phyloP scores from a whole-genome alignment of 2,113 vertebrate species.

The Sula dactylatra region DNA sequence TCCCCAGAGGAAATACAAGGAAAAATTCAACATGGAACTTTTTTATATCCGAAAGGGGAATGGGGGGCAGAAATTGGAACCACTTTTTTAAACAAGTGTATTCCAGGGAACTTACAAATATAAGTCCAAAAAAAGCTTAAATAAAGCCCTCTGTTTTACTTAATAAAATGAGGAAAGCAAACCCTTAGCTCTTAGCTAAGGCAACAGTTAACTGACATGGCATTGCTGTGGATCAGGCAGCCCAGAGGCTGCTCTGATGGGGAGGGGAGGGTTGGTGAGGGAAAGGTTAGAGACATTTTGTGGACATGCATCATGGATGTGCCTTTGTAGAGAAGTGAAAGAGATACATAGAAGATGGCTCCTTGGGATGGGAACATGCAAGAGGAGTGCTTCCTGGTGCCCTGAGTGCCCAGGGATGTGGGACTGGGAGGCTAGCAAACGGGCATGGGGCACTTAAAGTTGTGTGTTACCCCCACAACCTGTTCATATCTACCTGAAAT shows the following conservation, averaged over 20 bases:
- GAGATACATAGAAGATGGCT: not conserved
- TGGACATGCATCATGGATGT: not conserved
- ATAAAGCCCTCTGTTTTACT: not conserved
- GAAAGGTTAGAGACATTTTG: not conserved
- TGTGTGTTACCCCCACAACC: not conserved
- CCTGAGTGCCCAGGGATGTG: fast-evolving
- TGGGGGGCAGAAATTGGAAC: not conserved
- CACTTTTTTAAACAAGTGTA: not conserved
- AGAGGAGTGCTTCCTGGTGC: not conserved
- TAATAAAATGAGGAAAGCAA: not conserved
- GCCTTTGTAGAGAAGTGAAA: not conserved
- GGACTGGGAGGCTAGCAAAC: not conserved
- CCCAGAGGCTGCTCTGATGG: not conserved
- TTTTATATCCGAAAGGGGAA: not conserved
- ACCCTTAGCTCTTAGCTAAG: not conserved
- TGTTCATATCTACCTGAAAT: not conserved
- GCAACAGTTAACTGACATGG: not conserved
- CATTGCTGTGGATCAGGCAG: not conserved
- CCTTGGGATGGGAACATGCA: not conserved
- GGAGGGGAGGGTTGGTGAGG: not conserved
- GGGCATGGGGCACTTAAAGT: fast-evolving
- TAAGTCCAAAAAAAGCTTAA: not conserved
- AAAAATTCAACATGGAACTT: not conserved
- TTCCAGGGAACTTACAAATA: not conserved
- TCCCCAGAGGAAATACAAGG: not conserved